Conservation (phyloP, 1,140 invertebrate species). For the Tetragonula clypearis region DNA sequence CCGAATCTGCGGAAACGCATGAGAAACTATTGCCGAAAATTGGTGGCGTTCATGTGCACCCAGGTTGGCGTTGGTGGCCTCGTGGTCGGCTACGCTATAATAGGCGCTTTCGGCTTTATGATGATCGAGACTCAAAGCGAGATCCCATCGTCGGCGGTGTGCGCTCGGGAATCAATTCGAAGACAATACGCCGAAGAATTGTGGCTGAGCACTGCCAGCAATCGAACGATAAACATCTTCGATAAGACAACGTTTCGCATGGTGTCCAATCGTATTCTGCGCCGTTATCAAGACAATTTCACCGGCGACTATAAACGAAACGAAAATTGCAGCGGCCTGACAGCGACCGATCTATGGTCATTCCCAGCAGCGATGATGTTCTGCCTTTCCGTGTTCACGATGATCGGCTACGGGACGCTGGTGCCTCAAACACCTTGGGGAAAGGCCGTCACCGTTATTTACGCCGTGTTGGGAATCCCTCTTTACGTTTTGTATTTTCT, state of each 20-base stretch:
- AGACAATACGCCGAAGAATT: slow-evolving; percentile 83
- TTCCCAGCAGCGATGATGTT: slow-evolving; percentile 94
- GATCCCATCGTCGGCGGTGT: slow-evolving; percentile 11
- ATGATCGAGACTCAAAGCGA: slow-evolving; percentile 90
- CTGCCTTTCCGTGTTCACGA: slow-evolving; percentile 93
- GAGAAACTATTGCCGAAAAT: slow-evolving; percentile 91
- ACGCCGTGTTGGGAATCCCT: slow-evolving; percentile 97
- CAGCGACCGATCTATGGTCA: slow-evolving; percentile 89
- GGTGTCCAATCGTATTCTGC: slow-evolving; percentile 86
- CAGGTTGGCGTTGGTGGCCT: slow-evolving; percentile 97
- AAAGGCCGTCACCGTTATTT: slow-evolving; percentile 95
- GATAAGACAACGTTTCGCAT: slow-evolving; percentile 88
- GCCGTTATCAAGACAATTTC: slow-evolving; percentile 88
- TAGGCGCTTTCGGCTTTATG: slow-evolving; percentile 96
- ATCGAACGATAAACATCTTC: slow-evolving; percentile 86
- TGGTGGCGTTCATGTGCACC: slow-evolving; percentile 95
- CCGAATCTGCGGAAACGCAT: slow-evolving; percentile 87
- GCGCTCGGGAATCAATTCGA: slow-evolving; percentile 77
- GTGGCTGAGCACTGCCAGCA: slow-evolving; percentile 87
- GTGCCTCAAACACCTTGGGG: slow-evolving; percentile 95
- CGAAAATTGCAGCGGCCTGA: slow-evolving; percentile 83
- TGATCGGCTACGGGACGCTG: slow-evolving; percentile 98
- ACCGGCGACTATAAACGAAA: slow-evolving; percentile 85
- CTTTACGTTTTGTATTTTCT: slow-evolving; percentile 94
- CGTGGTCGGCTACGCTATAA: slow-evolving; percentile 96